Evolutionary conservation across 1,140 invertebrate species (phyloP).

Genomic region (Amphibalanus amphitrite): DNA sequence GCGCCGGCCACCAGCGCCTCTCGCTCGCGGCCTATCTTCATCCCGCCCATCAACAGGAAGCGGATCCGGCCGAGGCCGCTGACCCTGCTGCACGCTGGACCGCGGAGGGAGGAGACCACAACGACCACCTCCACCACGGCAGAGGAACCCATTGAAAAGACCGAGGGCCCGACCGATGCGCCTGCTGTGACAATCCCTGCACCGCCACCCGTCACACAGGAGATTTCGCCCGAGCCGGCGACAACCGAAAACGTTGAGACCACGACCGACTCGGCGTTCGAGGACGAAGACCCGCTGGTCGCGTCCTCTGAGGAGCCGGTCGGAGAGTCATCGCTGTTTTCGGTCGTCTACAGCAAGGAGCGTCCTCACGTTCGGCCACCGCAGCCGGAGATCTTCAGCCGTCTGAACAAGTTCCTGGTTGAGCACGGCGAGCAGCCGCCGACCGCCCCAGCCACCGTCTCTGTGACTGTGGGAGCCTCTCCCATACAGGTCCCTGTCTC

Average conservation of each 20-base stretch:
- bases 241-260: not conserved
- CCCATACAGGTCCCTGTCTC: no score
- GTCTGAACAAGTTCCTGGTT: not conserved
- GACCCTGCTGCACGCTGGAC: not conserved
- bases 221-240: not conserved
- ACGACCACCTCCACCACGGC: not conserved
- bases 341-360: constrained; percentile 2
- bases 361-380: not conserved
- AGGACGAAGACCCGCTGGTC: not conserved
- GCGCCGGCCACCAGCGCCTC: no score
- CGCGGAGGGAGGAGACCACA: no score
- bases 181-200: no score
- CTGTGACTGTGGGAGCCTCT: not conserved
- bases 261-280: not conserved
- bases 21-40: not conserved
- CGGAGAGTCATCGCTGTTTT: not conserved
- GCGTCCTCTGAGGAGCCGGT: not conserved
- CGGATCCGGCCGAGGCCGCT: not conserved
- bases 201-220: no score
- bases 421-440: not conserved
- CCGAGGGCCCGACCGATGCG: not conserved
- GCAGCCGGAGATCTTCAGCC: constrained; percentile 2
- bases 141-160: not conserved
- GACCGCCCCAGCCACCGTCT: not conserved
- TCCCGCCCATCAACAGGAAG: not conserved